phyloP scores from a whole-genome alignment of 53 echinoderm and acorn worm genomes.

The Pentamera pediparva region DNA sequence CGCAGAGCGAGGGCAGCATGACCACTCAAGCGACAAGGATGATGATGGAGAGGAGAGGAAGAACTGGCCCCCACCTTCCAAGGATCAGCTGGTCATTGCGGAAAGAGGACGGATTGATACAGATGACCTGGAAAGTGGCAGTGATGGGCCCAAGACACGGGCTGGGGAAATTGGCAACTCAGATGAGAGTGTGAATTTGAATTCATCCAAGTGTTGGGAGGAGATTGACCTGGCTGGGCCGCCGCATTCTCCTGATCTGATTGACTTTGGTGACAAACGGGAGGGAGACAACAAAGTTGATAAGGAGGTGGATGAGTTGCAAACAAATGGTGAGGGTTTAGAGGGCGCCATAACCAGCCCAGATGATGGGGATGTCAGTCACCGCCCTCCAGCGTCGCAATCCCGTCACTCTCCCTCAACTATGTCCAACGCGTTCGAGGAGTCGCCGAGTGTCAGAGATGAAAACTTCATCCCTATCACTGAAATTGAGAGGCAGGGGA shows the following conservation, averaged over 20 bases:
- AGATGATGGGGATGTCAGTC: background rate
- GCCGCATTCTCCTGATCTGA: slow-evolving; percentile 3
- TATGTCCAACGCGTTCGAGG: slow-evolving; percentile 16
- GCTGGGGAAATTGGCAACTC: background rate
- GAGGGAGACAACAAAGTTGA: background rate
- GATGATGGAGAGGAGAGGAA: background rate
- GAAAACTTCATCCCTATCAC: slow-evolving; percentile 1
- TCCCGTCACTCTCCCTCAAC: background rate
- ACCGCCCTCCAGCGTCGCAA: too few relatives aligned
- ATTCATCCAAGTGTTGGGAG: slow-evolving; percentile 15
- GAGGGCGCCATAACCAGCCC: slow-evolving; percentile 1
- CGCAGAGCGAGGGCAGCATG: background rate
- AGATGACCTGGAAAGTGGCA: background rate
- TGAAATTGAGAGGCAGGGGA: background rate
- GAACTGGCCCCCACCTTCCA: slow-evolving; percentile 25
- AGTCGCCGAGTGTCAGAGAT: background rate
- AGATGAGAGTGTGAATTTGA: background rate
- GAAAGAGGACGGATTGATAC: background rate
- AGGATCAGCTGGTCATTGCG: slow-evolving; percentile 26
- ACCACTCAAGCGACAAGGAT: background rate
- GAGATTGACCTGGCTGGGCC: slow-evolving; percentile 16
- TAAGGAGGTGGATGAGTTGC: background rate
- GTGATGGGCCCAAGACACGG: background rate
- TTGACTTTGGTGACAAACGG: slow-evolving; percentile 20
- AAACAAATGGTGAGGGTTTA: background rate